Conservation (phyloP, 2,113 vertebrate species). For the Periophthalmodon schlosseri region DNA sequence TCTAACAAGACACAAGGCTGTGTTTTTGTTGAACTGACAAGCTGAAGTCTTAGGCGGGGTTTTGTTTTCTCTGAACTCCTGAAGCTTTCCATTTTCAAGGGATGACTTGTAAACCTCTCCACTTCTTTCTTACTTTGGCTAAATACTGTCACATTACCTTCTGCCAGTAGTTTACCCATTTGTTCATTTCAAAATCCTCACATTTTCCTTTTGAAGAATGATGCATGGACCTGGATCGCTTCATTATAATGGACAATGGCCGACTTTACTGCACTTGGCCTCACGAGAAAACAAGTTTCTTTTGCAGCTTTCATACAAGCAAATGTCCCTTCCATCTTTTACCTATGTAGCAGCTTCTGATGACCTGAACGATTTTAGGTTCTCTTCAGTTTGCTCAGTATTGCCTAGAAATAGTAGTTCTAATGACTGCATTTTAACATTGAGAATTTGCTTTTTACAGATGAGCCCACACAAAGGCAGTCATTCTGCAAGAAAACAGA, state of each 20-base stretch:
- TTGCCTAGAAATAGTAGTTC: background rate
- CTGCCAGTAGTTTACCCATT: background rate
- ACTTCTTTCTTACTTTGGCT: constrained; percentile 22
- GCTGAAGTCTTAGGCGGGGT: constrained; percentile 19
- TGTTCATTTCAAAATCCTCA: background rate
- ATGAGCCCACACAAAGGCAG: constrained; percentile 32
- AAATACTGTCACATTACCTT: background rate
- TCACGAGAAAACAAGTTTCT: background rate
- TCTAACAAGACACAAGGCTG: constrained; percentile 21
- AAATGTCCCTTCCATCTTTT: background rate
- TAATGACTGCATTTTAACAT: constrained; percentile 11
- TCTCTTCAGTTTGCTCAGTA: constrained; percentile 16
- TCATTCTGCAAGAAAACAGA: background rate
- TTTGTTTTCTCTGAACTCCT: constrained; percentile 27
- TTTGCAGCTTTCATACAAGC: background rate
- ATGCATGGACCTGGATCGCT: background rate
- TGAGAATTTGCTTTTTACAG: constrained; percentile 15
- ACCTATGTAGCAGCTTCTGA: background rate
- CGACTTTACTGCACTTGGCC: background rate
- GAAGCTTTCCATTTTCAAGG: constrained; percentile 11
- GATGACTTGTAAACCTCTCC: background rate
- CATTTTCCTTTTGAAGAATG: background rate
- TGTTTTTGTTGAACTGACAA: constrained; percentile 14
- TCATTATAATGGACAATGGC: background rate
- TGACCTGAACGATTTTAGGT: constrained; percentile 12